Base-by-base conservation (phyloP, 2,113 vertebrate species). In the Hyaena hyaena region DNA sequence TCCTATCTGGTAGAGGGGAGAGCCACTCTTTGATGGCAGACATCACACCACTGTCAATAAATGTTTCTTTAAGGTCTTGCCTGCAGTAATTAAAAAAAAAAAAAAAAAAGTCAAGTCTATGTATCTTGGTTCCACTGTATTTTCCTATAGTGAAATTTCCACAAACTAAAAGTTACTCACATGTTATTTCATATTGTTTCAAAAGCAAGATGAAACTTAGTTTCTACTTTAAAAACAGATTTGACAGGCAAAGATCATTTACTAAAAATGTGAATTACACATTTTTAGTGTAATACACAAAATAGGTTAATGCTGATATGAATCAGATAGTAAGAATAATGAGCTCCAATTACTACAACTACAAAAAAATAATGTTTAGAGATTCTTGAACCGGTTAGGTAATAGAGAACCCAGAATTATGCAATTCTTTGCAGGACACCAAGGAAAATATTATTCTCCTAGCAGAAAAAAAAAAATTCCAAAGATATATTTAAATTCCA, bases 1-100 rank as follows among this genome's bases (percentile, higher is more conserved):
- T 99, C 96, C 99, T 99, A 95, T 99, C 99, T 3, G 99, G 99
- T 1, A 99, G 99, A 85, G 99, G 99, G 82, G 99, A 99, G 98
- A 99, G 99, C 99, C 99, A 99, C 94, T 99, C 99, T 98, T 99
- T 99, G 88, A 99, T 99, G 90, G 99, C 99, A 58, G 99, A 99
- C 99, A 99, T 99, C 95, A 99, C 99, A 0, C 99, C 99, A n/a
- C 99, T 99, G 98, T 99, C 99, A 68, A 99, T 99, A 94, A 99
- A 99, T 19, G 99, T 99, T 97, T 99, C 99, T 98, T 99, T 99
- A 96, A 99, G 97, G 98, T 99, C 99, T 97, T 99, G 99, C 91
- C 99, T 99, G 98, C 53, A 98, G 97, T 90, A 48, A 98, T 21
- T 66, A 26, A 85, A 7, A 43, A 69, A 33, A 50, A 85, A 48